These are phyloP conservation scores for Chrysolina oricalcia DNA, from an alignment of 2,888 invertebrate genomes.

Conservation along the genomic window DNA sequence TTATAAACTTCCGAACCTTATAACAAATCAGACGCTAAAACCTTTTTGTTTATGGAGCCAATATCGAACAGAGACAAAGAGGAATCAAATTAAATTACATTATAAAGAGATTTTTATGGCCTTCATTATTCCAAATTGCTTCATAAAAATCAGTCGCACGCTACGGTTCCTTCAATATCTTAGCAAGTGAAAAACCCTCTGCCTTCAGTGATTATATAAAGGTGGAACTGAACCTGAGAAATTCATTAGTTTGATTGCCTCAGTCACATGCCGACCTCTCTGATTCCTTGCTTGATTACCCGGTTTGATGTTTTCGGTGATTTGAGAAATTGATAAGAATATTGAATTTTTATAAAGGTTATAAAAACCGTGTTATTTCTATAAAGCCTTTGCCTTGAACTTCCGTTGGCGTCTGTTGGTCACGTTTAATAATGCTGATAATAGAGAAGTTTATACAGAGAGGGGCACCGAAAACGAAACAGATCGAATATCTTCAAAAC, in stretches of 20 bases:
- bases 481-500: too few species aligned
- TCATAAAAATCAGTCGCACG: slow-evolving; percentile 51
- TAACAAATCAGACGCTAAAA: slow-evolving; percentile 5
- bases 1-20: background rate
- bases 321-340: background rate
- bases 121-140: slow-evolving; percentile 48
- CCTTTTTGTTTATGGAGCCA: slow-evolving; percentile 31
- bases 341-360: background rate
- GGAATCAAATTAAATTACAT: slow-evolving; percentile 41
- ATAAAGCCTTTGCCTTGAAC: too few species aligned
- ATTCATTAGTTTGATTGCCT: slow-evolving; percentile 13
- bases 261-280: background rate
- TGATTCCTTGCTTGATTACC: slow-evolving; percentile 2
- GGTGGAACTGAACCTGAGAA: slow-evolving; percentile 6
- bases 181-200: slow-evolving; percentile 8
- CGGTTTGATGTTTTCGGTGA: background rate
- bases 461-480: too few species aligned
- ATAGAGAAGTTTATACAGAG: too few species aligned
- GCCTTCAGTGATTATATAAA: background rate
- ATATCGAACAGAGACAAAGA: slow-evolving; percentile 31
- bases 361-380: too few species aligned
- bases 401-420: too few species aligned
- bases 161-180: slow-evolving; percentile 50
- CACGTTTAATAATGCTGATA: too few species aligned
- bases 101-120: slow-evolving; percentile 43